Evolutionary conservation across 2,888 invertebrate genomes (phyloP).

Genomic region (Drosophila picticornis): DNA sequence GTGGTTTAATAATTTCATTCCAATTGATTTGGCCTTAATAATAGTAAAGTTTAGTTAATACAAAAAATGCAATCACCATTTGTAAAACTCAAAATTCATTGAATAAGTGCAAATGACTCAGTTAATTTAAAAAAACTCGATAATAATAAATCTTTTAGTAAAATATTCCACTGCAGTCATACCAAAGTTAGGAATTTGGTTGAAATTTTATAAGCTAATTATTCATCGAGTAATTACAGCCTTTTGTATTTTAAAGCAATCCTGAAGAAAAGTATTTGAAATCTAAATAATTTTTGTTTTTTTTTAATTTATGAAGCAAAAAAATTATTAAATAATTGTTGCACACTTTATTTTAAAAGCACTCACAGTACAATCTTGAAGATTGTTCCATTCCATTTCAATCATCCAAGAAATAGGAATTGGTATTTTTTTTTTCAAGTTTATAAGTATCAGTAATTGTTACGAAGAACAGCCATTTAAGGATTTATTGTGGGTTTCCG

Average conservation of each 20-base stretch:
- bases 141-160: neutral
- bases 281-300: neutral
- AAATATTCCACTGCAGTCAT: neutral
- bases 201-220: neutral
- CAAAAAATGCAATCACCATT: neutral
- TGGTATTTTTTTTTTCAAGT: neutral
- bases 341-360: neutral
- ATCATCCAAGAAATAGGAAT: neutral
- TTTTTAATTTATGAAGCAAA: neutral
- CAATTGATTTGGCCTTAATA: neutral
- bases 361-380: neutral
- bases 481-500: constrained; percentile 25
- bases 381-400: neutral
- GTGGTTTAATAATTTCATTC: neutral
- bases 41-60: neutral
- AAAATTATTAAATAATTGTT: neutral
- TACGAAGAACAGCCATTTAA: constrained; percentile 4
- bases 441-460: constrained; percentile 24
- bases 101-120: neutral
- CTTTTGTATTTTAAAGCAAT: neutral
- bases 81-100: neutral
- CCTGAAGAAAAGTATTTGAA: neutral
- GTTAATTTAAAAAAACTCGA: neutral
- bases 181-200: neutral
- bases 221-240: neutral